Conservation (phyloP, 2,113 vertebrate genomes). For the Poecilia latipinna region DNA sequence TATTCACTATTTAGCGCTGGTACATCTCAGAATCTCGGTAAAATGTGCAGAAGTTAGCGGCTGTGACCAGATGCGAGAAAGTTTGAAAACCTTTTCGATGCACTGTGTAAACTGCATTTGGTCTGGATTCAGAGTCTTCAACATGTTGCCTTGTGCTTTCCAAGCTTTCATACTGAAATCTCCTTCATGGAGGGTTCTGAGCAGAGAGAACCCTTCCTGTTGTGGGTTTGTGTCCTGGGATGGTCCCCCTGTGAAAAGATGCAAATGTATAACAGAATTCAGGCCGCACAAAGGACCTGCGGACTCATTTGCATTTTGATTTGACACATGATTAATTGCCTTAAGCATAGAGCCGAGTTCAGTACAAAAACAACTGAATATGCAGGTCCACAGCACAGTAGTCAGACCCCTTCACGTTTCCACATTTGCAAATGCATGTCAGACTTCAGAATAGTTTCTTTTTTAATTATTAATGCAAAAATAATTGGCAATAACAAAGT, state of each 20-base stretch:
- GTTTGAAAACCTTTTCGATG: no score
- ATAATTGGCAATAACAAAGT: no score
- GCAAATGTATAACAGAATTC: constrained; percentile 11
- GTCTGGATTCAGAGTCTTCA: no score
- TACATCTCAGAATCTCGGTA: no score
- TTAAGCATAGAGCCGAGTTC: neutral
- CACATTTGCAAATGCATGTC: neutral
- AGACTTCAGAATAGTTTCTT: no score
- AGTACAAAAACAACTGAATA: neutral
- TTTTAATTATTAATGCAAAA: no score
- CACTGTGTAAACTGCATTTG: no score
- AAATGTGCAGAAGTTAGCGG: no score
- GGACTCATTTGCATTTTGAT: constrained; percentile 18
- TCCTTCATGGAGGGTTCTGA: neutral
- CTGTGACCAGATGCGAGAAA: no score
- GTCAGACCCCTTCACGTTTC: neutral
- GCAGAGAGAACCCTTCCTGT: no score
- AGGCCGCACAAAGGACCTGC: neutral
- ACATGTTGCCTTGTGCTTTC: neutral
- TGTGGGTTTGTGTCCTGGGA: no score
- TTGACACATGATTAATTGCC: constrained; percentile 5
- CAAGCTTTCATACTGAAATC: neutral
- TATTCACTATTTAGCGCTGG: no score
- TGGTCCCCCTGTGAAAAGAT: neutral
- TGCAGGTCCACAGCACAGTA: neutral